These are phyloP conservation scores for Petrosia ficiformis DNA, from an alignment of 37 sponge, comb jelly and placozoan species.

Conservation along the genomic window DNA sequence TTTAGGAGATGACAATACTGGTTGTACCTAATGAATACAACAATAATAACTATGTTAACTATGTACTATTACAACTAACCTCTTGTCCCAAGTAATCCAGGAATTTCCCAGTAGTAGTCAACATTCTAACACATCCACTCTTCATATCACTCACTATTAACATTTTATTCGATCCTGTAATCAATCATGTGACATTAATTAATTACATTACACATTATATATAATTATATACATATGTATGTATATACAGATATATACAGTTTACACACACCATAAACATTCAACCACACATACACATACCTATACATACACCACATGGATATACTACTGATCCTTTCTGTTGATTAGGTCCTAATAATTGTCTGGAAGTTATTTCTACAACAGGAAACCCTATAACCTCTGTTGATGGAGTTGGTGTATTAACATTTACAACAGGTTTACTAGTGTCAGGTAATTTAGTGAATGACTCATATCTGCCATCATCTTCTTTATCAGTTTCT, in stretches of 20 bases:
- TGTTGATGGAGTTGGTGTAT: not conserved
- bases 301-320: slow-evolving; percentile 28
- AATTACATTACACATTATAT: no score
- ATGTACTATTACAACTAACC: not conserved
- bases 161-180: not conserved
- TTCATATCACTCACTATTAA: slow-evolving; percentile 21
- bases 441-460: not conserved
- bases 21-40: not conserved
- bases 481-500: not conserved
- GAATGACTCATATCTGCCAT: not conserved
- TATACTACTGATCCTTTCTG: not conserved
- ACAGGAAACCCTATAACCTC: not conserved
- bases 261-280: no score
- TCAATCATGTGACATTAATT: no score
- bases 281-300: no score
- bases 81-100: slow-evolving; percentile 30
- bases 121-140: slow-evolving; percentile 14
- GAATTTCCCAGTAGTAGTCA: slow-evolving; percentile 35
- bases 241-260: no score
- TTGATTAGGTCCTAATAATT: slow-evolving; percentile 5
- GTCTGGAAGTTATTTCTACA: slow-evolving; percentile 4
- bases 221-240: no score
- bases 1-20: not conserved
- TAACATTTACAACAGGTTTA: not conserved
- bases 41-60: not conserved